Evolutionary conservation across 2,797 vertebrate genomes (phyloP).

Genomic region (Manis javanica): DNA sequence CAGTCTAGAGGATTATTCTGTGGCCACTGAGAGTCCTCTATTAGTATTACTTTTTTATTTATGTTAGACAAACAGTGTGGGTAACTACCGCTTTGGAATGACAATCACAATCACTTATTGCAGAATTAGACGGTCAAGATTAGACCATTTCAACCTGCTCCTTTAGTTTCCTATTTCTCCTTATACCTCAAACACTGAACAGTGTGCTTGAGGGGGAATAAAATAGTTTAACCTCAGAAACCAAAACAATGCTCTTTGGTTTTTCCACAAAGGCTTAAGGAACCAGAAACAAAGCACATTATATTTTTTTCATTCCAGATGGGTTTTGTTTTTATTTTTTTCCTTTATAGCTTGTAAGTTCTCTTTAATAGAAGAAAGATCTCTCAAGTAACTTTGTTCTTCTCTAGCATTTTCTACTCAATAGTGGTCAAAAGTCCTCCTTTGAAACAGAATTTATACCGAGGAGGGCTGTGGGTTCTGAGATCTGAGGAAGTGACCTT

Average conservation of each 20-base stretch:
- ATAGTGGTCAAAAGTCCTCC: conserved; percentile 54
- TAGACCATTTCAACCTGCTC: neutral
- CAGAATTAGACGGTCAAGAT: conserved; percentile 7
- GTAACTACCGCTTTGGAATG: neutral
- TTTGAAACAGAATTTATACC: conserved; percentile 69
- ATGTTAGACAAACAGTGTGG: neutral
- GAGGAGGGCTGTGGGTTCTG: conserved; percentile 54
- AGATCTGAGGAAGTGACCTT: conserved; percentile 73
- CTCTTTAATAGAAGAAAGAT: conserved; percentile 54
- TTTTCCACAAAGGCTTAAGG: conserved; percentile 58
- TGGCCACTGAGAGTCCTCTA: neutral
- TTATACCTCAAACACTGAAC: conserved; percentile 74
- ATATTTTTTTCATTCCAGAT: conserved; percentile 54
- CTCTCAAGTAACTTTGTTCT: conserved; percentile 66
- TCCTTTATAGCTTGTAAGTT: neutral
- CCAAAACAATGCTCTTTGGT: conserved; percentile 80
- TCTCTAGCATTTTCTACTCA: conserved; percentile 46
- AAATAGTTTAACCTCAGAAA: conserved; percentile 80
- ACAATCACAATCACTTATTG: conserved; percentile 31
- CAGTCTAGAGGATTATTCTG: neutral
- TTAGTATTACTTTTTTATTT: neutral
- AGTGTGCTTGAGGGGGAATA: conserved; percentile 67
- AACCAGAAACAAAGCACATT: conserved; percentile 73
- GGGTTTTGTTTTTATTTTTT: neutral
- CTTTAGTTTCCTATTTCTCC: conserved; percentile 57